Base-by-base conservation (phyloP, 1,140 invertebrate genomes). In the Macrocentrus cingulum region DNA sequence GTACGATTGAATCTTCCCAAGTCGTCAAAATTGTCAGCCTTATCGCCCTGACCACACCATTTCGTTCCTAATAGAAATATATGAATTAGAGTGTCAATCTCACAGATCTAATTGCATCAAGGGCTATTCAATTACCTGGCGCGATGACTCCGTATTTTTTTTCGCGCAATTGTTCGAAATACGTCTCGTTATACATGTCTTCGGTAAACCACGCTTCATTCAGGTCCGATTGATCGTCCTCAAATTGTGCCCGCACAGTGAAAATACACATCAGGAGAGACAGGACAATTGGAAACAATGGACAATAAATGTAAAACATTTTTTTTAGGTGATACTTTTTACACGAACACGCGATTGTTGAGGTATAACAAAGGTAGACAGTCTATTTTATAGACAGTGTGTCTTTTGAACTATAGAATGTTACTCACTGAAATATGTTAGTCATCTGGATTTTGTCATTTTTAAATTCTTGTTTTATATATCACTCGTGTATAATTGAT, bases 1-100 rank as follows among this genome's bases (percentile, higher is more conserved):
- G 82, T 73, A 6, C 76, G 70, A 19, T 57, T 55, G 57, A 78
- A 71, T n/a, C 65, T 46, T 0, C 83, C 83, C 7, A 84, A 60
- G 57, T 84, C 82, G 2, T 77, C 62, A 41, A 72, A 70, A 59
- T 65, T 60, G 16, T 70, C 53, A 0, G 83, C 77, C 1, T 72
- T 66, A 34, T 81, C 74, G 0, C 83, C 83, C 20, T 67, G 65
- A 5, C 83, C 84, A 62, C 82, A 84, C 83, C 83, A 82, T 57
- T 76, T 77, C 2, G 81, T 83, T 19, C 81, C 81, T 69, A 13
- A 11, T 22, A 4, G 6, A 23, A 36, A 37, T 34, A 18, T 19
- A 16, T 8, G 22, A 25, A 44, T 46, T 42, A 54, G 11, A 25
- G 23, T 41, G 36, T 53, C 15, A 6, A 16, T 36, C 4, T 2